Evolutionary conservation across 2,113 vertebrate species (phyloP).

Genomic region (Oncorhynchus mykiss): DNA sequence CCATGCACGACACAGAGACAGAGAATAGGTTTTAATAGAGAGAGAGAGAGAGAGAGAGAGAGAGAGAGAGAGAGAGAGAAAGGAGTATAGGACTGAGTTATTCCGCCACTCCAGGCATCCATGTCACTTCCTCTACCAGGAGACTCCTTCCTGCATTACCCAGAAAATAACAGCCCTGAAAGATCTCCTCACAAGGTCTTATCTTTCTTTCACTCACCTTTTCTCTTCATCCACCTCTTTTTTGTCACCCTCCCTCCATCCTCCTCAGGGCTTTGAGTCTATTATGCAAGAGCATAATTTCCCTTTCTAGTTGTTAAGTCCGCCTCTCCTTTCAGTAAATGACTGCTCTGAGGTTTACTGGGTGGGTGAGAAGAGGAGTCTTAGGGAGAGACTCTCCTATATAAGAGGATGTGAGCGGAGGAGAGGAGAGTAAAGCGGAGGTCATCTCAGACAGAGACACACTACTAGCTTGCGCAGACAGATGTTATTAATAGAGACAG

Average conservation of each 20-base stretch:
- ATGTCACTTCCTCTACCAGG: neutral
- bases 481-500: neutral
- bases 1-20: too few relatives aligned
- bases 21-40: too few relatives aligned
- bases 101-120: neutral
- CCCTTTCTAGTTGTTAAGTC: neutral
- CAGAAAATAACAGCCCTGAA: neutral
- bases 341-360: neutral
- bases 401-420: neutral
- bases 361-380: neutral
- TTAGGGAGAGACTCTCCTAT: neutral
- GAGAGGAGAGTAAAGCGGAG: neutral
- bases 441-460: neutral
- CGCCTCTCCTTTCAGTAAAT: neutral
- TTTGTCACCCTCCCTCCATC: neutral
- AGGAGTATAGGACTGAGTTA: neutral
- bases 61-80: neutral
- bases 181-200: neutral
- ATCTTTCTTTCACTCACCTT: neutral
- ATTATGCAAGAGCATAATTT: neutral
- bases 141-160: neutral
- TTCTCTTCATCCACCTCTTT: neutral
- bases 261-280: neutral
- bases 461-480: neutral
- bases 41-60: neutral